Percentiles rank a stretch among this genome's conserved stretches.
Evolutionary conservation across 2,113 vertebrate genomes (phyloP).

Genomic region (Cephalopterus ornatus): DNA sequence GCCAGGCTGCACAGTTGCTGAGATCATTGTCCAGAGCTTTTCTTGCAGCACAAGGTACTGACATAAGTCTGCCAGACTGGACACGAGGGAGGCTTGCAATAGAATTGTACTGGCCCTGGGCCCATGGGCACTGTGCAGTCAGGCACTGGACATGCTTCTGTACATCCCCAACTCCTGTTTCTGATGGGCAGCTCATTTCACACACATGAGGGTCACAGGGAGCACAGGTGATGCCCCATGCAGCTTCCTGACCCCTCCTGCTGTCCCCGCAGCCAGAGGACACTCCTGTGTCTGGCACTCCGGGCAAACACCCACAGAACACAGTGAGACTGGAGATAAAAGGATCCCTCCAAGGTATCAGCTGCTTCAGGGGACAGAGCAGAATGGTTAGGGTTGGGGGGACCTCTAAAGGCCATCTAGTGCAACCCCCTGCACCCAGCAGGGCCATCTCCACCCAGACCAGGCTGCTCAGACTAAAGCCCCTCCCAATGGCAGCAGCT

Average conservation of each 20-base stretch:
- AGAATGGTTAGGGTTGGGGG: neutral
- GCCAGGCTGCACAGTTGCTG: neutral
- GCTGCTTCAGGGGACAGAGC: neutral
- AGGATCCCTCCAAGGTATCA: neutral
- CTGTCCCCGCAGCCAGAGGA: neutral
- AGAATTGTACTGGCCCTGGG: neutral
- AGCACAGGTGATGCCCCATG: neutral
- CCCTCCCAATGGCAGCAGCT: fast-evolving
- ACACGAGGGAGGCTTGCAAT: neutral
- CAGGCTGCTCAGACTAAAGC: neutral
- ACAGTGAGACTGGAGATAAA: neutral
- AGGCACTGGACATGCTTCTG: neutral
- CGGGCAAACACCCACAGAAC: neutral
- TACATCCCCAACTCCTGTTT: neutral
- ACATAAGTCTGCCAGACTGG: neutral
- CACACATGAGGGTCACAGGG: neutral
- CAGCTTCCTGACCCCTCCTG: neutral
- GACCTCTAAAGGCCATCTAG: neutral
- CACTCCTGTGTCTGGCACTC: neutral
- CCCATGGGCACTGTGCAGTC: neutral
- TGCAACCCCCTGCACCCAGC: neutral
- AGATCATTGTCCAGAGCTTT: neutral
- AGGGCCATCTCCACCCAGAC: neutral
- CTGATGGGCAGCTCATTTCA: neutral
- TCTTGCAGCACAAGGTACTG: neutral